Evolutionary conservation across 2,797 vertebrate species (phyloP).

Genomic region (Dromococcyx pavoninus): DNA sequence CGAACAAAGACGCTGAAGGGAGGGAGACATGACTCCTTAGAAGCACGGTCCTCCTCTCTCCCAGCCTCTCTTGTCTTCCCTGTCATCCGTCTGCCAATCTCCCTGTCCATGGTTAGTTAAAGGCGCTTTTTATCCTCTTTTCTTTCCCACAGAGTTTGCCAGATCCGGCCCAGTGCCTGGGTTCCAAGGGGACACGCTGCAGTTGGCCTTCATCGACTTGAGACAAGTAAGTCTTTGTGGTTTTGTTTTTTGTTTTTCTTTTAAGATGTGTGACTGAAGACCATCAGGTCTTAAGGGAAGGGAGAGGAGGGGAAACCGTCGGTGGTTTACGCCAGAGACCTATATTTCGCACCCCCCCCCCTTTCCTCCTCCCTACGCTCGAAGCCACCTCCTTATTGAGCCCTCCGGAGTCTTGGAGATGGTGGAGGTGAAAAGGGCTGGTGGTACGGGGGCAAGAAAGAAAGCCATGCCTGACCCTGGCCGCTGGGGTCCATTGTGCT

Average conservation of each 20-base stretch:
- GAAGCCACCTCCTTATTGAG: constrained; percentile 69
- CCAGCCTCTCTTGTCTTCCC: constrained; percentile 89
- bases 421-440: constrained; percentile 71
- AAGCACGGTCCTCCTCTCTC: constrained; percentile 82
- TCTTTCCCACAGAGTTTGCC: constrained; percentile 99
- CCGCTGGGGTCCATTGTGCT: constrained; percentile 58
- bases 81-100: constrained; percentile 99
- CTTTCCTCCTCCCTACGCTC: not conserved
- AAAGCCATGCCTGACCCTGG: constrained; percentile 72
- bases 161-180: constrained; percentile 99
- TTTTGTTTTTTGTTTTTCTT: constrained; percentile 87
- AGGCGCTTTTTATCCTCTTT: constrained; percentile 88
- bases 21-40: constrained; percentile 93
- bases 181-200: constrained; percentile 99
- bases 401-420: constrained; percentile 63
- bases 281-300: constrained; percentile 84
- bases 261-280: constrained; percentile 88
- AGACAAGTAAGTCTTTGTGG: constrained; percentile 99
- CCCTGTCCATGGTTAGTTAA: constrained; percentile 94
- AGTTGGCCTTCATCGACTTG: constrained; percentile 99
- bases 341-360: constrained; percentile 47
- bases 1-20: constrained; percentile 85
- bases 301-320: constrained; percentile 71
- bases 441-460: constrained; percentile 55
- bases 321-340: constrained; percentile 77